Evolutionary conservation across 1,140 invertebrate species (phyloP).

Genomic region (Dreissena rostriformis): DNA sequence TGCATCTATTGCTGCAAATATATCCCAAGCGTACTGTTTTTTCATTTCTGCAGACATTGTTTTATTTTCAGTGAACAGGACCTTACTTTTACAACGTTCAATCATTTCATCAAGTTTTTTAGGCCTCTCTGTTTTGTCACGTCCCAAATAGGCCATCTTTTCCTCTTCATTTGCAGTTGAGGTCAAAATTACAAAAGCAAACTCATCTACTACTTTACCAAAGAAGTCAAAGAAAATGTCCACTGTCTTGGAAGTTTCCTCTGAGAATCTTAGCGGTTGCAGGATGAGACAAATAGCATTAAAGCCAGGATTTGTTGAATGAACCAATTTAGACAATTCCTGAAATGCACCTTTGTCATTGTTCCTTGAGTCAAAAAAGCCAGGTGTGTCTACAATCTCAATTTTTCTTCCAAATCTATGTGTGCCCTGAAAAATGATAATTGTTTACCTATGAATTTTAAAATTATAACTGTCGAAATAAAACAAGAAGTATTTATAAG

Average conservation of each 20-base stretch:
- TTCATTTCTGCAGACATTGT: too few relatives aligned
- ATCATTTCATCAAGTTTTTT: too few relatives aligned
- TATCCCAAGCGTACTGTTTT: too few relatives aligned
- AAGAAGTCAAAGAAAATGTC: slow-evolving; percentile 37
- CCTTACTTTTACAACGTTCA: too few relatives aligned
- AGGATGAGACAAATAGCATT: slow-evolving; percentile 22
- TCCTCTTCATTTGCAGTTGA: background rate
- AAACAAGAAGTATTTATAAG: too few relatives aligned
- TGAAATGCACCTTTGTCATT: background rate
- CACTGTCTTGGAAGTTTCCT: slow-evolving; percentile 18
- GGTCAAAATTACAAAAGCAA: slow-evolving; percentile 33
- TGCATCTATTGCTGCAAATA: too few relatives aligned
- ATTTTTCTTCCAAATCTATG: background rate
- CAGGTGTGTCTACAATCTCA: slow-evolving; percentile 43
- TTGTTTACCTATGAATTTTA: too few relatives aligned
- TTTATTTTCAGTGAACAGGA: too few relatives aligned
- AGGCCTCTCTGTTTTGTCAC: background rate
- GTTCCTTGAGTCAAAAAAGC: slow-evolving; percentile 20
- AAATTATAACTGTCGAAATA: too few relatives aligned
- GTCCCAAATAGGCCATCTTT: background rate
- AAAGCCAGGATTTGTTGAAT: slow-evolving; percentile 7
- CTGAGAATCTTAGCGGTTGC: slow-evolving; percentile 17
- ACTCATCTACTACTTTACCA: slow-evolving; percentile 22
- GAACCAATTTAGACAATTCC: slow-evolving; percentile 19
- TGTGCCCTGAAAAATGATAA: too few relatives aligned